Conservation (phyloP, 2,113 vertebrate species). For the Aepyceros melampus region DNA sequence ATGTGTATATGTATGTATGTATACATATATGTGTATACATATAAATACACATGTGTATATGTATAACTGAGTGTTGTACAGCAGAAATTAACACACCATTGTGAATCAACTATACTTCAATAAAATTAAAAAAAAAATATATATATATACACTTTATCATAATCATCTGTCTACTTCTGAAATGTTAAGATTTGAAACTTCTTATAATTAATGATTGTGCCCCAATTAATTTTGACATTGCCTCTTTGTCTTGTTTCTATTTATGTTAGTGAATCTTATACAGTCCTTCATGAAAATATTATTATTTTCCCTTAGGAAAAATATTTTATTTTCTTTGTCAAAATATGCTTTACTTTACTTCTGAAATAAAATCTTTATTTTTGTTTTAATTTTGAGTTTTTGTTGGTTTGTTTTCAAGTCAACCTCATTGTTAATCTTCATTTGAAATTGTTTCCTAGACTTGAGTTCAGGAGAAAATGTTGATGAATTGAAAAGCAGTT, state of each 20-base stretch:
- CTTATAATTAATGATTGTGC: background rate
- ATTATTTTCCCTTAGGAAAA: background rate
- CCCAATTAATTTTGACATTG: background rate
- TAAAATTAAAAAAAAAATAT: background rate
- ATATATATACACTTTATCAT: background rate
- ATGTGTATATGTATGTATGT: background rate
- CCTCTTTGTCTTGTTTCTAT: background rate
- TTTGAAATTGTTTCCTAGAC: background rate
- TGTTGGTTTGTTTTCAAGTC: background rate
- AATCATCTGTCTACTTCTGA: background rate
- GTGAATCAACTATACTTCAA: background rate
- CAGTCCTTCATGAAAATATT: background rate
- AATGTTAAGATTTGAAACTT: background rate
- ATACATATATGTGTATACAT: background rate
- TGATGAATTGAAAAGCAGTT: background rate
- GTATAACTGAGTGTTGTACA: background rate
- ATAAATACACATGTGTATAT: background rate
- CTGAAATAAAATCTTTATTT: background rate
- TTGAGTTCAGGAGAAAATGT: slow-evolving; percentile 38
- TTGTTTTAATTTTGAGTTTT: background rate
- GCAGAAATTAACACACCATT: background rate
- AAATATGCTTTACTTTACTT: background rate
- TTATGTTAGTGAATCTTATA: background rate
- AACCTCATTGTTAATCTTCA: background rate
- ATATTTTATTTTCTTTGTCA: slow-evolving; percentile 9